Percentiles rank a stretch among this genome's conserved stretches.
Conservation (phyloP, 2,113 vertebrate genomes). For the cattle (Bos taurus) region ARS-UCD2.0 NC_037328.1:19751001-19751500, state of each 20-base stretch:
- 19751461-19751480: neutral
- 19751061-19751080: neutral
- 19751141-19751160: neutral
- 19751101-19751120: neutral
- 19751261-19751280: neutral
- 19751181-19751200: neutral
- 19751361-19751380: neutral
- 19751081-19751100: neutral
- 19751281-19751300: neutral
- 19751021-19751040: neutral
- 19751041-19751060: neutral
- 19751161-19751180: neutral
- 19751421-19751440: neutral
- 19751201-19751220: neutral
- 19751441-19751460: neutral
- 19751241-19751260: neutral
- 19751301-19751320: neutral
- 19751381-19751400: neutral
- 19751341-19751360: neutral
- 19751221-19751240: neutral
- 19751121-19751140: neutral
- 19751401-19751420: neutral
- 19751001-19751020: no score
- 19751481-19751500: neutral
- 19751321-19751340: neutral